These are phyloP conservation scores for Drosophila sordidula DNA, from an alignment of 2,888 invertebrate species.

Conservation along the genomic window DNA sequence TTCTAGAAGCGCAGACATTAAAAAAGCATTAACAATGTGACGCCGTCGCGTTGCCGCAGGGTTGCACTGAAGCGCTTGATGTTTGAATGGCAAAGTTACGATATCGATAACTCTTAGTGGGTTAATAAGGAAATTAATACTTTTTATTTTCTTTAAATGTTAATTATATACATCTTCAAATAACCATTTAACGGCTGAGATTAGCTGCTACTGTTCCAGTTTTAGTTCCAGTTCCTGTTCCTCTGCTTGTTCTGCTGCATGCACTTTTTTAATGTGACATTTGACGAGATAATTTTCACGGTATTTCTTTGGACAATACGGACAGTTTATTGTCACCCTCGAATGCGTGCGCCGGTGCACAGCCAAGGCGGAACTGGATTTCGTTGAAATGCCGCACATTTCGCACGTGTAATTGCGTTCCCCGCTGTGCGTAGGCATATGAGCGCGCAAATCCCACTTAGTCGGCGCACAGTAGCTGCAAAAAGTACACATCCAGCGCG, in stretches of 20 bases:
- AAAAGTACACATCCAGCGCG: constrained; percentile 34
- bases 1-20: constrained; percentile 37
- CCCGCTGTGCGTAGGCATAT: constrained; percentile 36
- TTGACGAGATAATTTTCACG: constrained; percentile 49
- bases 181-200: too few species aligned
- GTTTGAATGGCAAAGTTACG: constrained; percentile 34
- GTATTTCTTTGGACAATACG: constrained; percentile 38
- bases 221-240: background rate
- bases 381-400: constrained; percentile 44
- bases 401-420: constrained; percentile 53
- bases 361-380: constrained; percentile 44
- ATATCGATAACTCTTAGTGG: constrained; percentile 10
- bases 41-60: constrained; percentile 40
- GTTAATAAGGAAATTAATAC: too few species aligned
- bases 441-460: constrained; percentile 50
- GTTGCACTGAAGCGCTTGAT: constrained; percentile 14
- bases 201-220: background rate
- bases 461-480: constrained; percentile 49
- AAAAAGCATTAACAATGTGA: constrained; percentile 44
- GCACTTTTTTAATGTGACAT: constrained; percentile 40
- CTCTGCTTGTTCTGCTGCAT: constrained; percentile 1
- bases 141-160: background rate
- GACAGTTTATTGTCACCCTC: constrained; percentile 20
- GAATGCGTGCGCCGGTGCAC: constrained; percentile 54
- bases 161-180: background rate